Evolutionary conservation across 1,140 invertebrate species (phyloP).

Genomic region (Steinernema khuongi): DNA sequence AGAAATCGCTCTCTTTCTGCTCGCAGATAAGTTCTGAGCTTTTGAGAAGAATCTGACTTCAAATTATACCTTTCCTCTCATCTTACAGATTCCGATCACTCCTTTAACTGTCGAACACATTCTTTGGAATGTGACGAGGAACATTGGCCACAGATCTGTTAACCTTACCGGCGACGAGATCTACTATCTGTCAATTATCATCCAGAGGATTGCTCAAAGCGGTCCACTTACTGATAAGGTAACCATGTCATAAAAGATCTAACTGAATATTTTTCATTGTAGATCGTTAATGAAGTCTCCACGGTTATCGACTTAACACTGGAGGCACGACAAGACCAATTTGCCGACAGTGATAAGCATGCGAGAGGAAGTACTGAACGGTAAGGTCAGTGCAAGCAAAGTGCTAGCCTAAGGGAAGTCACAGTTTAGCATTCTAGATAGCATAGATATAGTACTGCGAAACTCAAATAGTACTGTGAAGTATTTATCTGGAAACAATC

Average conservation of each 20-base stretch:
- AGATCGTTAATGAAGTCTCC: neutral
- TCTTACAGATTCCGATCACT: neutral
- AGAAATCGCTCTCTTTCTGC: too few relatives aligned
- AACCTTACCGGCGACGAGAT: neutral
- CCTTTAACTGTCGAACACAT: neutral
- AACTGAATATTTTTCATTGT: neutral
- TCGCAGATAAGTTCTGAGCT: too few relatives aligned
- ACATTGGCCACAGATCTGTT: neutral
- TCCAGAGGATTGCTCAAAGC: neutral
- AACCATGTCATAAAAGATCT: neutral
- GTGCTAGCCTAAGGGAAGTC: neutral
- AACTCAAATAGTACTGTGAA: neutral
- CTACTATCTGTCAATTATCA: neutral
- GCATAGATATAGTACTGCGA: neutral
- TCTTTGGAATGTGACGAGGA: neutral
- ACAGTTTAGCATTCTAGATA: conserved; percentile 11
- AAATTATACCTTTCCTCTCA: too few relatives aligned
- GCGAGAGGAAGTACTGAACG: neutral
- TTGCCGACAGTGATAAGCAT: neutral
- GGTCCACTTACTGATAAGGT: neutral
- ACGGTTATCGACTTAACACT: neutral
- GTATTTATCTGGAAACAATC: neutral
- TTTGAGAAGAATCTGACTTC: too few relatives aligned
- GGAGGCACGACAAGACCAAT: neutral
- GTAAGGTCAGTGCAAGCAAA: neutral